Evolutionary conservation across 1,140 invertebrate genomes (phyloP).

Genomic region (Vanessa atalanta): DNA sequence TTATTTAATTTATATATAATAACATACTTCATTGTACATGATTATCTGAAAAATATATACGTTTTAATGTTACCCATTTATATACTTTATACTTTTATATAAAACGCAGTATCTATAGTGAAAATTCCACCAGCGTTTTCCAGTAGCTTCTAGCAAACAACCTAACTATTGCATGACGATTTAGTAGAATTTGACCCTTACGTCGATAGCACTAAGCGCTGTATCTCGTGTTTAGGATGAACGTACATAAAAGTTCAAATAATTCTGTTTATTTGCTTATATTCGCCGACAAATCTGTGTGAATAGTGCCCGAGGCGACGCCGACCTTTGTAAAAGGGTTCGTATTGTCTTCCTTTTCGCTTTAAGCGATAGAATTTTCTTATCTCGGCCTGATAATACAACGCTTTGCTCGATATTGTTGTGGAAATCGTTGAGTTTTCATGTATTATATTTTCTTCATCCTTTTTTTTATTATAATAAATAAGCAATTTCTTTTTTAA

Average conservation of each 20-base stretch:
- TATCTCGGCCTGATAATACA: conserved; percentile 19
- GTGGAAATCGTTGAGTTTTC: conserved; percentile 1
- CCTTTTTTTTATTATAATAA: not conserved
- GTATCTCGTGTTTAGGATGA: not conserved
- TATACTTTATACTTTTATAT: too few species aligned
- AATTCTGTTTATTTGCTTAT: conserved; percentile 23
- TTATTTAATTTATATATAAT: too few species aligned
- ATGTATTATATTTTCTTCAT: not conserved
- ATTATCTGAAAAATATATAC: too few species aligned
- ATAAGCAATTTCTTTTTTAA: not conserved
- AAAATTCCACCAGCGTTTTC: too few species aligned
- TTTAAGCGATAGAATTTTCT: conserved; percentile 18
- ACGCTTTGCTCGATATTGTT: conserved; percentile 15
- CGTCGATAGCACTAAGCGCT: not conserved
- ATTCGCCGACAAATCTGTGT: conserved; percentile 16
- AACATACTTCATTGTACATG: too few species aligned
- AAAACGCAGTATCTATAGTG: too few species aligned
- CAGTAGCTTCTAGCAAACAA: too few species aligned
- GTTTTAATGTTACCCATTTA: too few species aligned
- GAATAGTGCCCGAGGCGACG: conserved; percentile 22
- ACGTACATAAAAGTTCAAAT: conserved; percentile 24
- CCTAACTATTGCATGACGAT: not conserved
- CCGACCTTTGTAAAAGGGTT: conserved; percentile 21
- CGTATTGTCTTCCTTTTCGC: conserved; percentile 13
- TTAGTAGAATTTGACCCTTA: not conserved